Evolutionary conservation across 2,797 vertebrate genomes (phyloP).

Genomic region (Ispidina picta): DNA sequence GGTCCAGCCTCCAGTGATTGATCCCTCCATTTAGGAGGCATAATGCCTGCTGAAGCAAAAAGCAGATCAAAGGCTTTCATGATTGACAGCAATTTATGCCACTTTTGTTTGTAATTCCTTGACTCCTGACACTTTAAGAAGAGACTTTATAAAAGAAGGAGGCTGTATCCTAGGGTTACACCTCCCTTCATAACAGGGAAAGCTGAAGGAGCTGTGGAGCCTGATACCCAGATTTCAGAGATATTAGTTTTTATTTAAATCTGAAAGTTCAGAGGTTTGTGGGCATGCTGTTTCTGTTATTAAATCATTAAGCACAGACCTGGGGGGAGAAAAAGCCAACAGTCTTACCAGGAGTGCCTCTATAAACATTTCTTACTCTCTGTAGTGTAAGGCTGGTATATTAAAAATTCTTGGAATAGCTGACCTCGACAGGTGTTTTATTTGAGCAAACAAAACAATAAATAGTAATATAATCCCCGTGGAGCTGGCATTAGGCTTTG

Average conservation of each 20-base stretch:
- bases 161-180: slow-evolving; percentile 58
- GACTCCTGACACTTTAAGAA: slow-evolving; percentile 76
- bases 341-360: slow-evolving; percentile 56
- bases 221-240: slow-evolving; percentile 57
- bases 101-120: slow-evolving; percentile 79
- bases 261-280: slow-evolving; percentile 54
- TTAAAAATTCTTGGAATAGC: slow-evolving; percentile 73
- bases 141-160: slow-evolving; percentile 72
- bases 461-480: slow-evolving; percentile 60
- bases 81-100: slow-evolving; percentile 69
- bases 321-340: slow-evolving; percentile 40
- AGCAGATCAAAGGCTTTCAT: slow-evolving; percentile 69
- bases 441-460: slow-evolving; percentile 73
- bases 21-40: slow-evolving; percentile 70
- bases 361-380: slow-evolving; percentile 58
- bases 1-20: slow-evolving; percentile 40
- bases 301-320: slow-evolving; percentile 69
- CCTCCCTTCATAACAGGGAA: slow-evolving; percentile 49
- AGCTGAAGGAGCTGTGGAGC: slow-evolving; percentile 32
- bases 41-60: slow-evolving; percentile 59
- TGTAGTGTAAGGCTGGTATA: slow-evolving; percentile 49
- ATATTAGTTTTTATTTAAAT: slow-evolving; percentile 73
- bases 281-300: slow-evolving; percentile 74
- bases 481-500: slow-evolving; percentile 59
- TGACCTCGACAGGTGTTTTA: slow-evolving; percentile 66